Base-by-base conservation (phyloP, 2,113 vertebrate species). In the Crotalus horridus region DNA sequence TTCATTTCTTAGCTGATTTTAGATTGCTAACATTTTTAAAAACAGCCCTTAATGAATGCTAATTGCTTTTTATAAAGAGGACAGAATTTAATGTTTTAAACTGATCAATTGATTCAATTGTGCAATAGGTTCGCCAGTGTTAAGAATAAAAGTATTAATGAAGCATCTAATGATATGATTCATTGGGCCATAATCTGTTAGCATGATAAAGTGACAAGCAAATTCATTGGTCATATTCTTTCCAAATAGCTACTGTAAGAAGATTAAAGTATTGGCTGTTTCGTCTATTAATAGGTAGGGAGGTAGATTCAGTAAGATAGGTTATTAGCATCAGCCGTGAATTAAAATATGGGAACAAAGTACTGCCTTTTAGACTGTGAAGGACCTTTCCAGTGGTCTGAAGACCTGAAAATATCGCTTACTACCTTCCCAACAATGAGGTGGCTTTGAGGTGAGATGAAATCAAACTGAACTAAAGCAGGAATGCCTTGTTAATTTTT, bases 261-360 rank as follows among this genome's bases (percentile, higher is more conserved):
- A 94, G 96, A 95, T 97, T 96, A 95, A 69, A 12, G 26, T 61
- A 6, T 55, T 74, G 9, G 1, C 17, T 86, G 10, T 85, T 74
- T 56, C 56, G 29, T 11, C 58, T 92, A 26, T 89, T 93, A 91
- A 87, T 15, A 81, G 64, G 39, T 7, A 1, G 8, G 23, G 74
- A 87, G 24, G 54, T 87, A 17, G 48, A 54, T 15, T 54, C 53
- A 51, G 29, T 53, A 51, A 59, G 39, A 64, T 55, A 87, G 85
- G 29, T 56, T 51, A 69, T 90, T 33, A 58, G 69, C 26, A 24
- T 33, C 21, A 55, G 74, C 33, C 33, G 3, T 48, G 55, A 43
- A 33, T 24, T 53, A 29, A 59, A 54, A 17, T 43, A 17, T 59
- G 64, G 88, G 26, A 87, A 85, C 48, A 64, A 61, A 64, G 33